phyloP scores from a whole-genome alignment of 2,797 vertebrate species.

The Epinephelus malabaricus region DNA sequence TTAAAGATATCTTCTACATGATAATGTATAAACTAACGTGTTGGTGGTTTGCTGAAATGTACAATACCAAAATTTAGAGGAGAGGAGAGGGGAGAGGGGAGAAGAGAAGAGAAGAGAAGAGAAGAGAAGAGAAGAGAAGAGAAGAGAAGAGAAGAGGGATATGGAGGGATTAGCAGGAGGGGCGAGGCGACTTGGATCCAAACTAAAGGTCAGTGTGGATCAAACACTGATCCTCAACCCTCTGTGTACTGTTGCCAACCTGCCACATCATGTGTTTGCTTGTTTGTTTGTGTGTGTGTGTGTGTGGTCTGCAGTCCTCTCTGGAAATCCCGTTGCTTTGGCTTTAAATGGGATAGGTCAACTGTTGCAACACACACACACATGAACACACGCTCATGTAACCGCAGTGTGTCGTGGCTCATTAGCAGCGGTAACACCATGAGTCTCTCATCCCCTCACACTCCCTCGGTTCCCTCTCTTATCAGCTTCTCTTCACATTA shows the following conservation, averaged over 20 bases:
- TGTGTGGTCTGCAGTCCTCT: constrained; percentile 17
- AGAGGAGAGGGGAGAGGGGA: neutral
- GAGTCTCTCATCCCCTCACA: neutral
- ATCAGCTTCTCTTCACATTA: constrained; percentile 17
- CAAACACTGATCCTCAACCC: constrained; percentile 63
- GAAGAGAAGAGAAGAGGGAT: neutral
- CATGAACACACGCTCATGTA: neutral
- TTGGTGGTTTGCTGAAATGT: no score
- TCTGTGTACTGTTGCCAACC: constrained; percentile 64
- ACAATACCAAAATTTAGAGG: no score
- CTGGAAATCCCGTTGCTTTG: constrained; percentile 25
- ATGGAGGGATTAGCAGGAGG: constrained; percentile 36
- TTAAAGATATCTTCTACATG: no score
- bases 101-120: neutral
- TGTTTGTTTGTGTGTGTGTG: neutral
- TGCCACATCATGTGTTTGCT: constrained; percentile 3
- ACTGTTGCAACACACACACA: neutral
- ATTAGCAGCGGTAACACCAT: constrained; percentile 3
- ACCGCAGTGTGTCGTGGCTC: constrained; percentile 17
- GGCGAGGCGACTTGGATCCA: constrained; percentile 44
- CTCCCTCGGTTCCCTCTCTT: neutral
- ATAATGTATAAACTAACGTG: no score
- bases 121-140: neutral
- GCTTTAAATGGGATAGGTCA: constrained; percentile 37
- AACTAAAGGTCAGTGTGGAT: constrained; percentile 68